Evolutionary conservation across 2,888 invertebrate genomes (phyloP), one percentile per base, ranked within the genome.

Genomic region (Drosophila quinaria): DNA sequence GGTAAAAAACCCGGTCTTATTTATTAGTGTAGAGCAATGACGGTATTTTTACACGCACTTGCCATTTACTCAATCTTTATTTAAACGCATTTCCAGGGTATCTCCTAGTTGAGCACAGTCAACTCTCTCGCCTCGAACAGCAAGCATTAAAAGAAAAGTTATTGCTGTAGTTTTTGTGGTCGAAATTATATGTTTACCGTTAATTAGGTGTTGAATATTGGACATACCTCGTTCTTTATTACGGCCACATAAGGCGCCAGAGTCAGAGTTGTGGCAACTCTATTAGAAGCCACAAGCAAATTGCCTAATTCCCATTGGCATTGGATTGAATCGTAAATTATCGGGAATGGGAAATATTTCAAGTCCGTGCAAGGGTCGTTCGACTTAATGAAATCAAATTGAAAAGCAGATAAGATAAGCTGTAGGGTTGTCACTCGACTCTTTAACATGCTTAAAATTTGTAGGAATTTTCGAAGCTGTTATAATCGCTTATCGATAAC

Each of bases 181-280:
- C 49, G 17, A 72, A 75, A 66, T 72, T 79, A 67, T 79, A 75
- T 75, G 72, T 65, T 65, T 69, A 59, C 55, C 47, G 74, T 74
- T 80, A 80, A 79, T 79, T 80, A 77, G 65, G 54, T 62, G 59
- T 58, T 58, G 78, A 62, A 47, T 54, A 62, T 37, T 47, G 60
- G 47, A 37, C 49, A 41, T 37, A 61, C 50, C 33, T 33, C 33
- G 55, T 31, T 35, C 55, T 47, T 62, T 61, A 66, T 62, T 61
- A 66, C 44, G 51, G 50, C 66, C 29, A 29, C 50, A 59, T 64
- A 49, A 17, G 22, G 15, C 35, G 42, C 56, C 19, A 41, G 41
- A 60, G 59, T 44, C 19, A 41, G 37, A 60, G 59, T 41, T 35
- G 35, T 22, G 17, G 37, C 39, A 72, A 49, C 37, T 25, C 59